These are phyloP conservation scores for Paedocypris micromegethes DNA, from an alignment of 2,797 vertebrate genomes.

Conservation along the genomic window DNA sequence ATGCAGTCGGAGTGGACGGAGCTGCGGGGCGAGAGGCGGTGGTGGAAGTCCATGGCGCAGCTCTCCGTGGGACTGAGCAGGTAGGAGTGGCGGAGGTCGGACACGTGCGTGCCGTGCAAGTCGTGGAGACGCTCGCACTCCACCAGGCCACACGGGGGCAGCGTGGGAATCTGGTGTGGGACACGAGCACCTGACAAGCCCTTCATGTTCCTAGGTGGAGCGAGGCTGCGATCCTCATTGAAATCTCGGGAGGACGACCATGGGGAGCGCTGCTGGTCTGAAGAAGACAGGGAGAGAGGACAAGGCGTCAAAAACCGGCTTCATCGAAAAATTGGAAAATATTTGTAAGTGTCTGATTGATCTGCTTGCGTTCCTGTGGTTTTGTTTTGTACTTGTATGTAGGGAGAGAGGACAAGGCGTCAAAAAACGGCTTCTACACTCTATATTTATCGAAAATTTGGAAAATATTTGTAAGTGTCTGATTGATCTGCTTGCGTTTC, in stretches of 20 bases:
- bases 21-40: constrained; percentile 91
- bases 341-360: no score
- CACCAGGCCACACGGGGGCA: constrained; percentile 81
- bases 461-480: no score
- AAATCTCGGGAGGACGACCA: constrained; percentile 63
- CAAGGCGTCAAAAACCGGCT: not conserved
- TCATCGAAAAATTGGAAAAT: no score
- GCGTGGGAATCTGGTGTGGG: constrained; percentile 85
- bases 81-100: constrained; percentile 82
- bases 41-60: constrained; percentile 85
- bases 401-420: no score
- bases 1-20: constrained; percentile 97
- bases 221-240: constrained; percentile 83
- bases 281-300: constrained; percentile 7
- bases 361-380: no score
- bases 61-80: constrained; percentile 94
- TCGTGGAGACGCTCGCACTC: constrained; percentile 87
- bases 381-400: no score
- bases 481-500: no score
- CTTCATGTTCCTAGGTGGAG: constrained; percentile 93
- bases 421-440: no score
- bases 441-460: no score
- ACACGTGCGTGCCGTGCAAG: constrained; percentile 76
- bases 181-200: constrained; percentile 87
- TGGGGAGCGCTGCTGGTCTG: constrained; percentile 43